Evolutionary conservation across 2,888 invertebrate species (phyloP).

Genomic region (Harmothoe impar): DNA sequence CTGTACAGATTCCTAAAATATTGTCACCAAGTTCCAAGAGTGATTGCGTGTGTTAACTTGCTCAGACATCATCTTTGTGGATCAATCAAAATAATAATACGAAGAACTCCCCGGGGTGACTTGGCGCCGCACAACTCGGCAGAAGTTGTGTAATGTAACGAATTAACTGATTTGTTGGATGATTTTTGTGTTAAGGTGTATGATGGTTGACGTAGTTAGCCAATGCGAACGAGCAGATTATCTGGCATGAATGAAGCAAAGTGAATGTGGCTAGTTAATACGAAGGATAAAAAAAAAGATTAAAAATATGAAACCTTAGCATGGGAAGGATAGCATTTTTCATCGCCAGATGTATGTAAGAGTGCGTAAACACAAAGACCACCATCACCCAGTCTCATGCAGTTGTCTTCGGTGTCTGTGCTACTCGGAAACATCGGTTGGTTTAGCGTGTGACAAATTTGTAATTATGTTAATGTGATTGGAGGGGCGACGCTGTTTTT

Average conservation of each 20-base stretch:
- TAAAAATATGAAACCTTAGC: neutral
- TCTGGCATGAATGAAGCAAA: neutral
- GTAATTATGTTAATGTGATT: slow-evolving; percentile 22
- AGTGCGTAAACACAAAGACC: neutral
- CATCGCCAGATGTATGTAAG: neutral
- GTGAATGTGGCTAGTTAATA: slow-evolving; percentile 49
- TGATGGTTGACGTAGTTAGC: slow-evolving; percentile 21
- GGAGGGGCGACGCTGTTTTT: neutral
- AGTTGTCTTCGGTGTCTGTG: neutral
- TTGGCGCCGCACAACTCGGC: neutral
- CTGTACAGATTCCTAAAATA: slow-evolving; percentile 32
- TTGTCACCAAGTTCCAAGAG: slow-evolving; percentile 11
- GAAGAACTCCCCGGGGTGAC: neutral
- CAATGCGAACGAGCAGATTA: slow-evolving; percentile 26
- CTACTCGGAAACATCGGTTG: neutral
- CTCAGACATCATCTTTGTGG: slow-evolving; percentile 19
- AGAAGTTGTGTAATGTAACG: slow-evolving; percentile 5
- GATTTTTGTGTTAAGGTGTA: neutral
- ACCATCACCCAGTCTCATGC: neutral
- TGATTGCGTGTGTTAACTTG: neutral
- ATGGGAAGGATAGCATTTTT: neutral
- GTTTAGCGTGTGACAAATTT: neutral
- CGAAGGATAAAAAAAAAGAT: neutral
- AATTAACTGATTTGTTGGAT: slow-evolving; percentile 15
- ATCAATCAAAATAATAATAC: neutral